Evolutionary conservation across 2,888 invertebrate genomes (phyloP), one percentile per base, ranked within the genome.

Genomic region (Diogma glabrata): DNA sequence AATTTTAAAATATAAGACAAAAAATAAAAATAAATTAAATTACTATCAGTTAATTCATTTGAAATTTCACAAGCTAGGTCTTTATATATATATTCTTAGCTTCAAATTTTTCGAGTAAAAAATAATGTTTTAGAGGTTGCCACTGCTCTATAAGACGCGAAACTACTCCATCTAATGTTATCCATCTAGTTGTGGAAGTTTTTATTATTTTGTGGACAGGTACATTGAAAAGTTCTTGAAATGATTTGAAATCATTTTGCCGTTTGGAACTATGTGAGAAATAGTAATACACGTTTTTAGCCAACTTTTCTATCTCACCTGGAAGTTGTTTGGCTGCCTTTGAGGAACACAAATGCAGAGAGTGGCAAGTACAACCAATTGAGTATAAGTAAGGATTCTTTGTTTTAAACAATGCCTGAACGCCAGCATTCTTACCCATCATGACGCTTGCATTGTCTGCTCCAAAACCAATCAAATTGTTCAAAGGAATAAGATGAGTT

Each of bases 131-230:
- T n/a, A 40, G 19, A 5, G 19, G 20, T 19, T 40, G 19, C 19
- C 19, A 40, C 10, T 40, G 40, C 12, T 40, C 40, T 19, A 19
- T n/a, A 19, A 40, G 6, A 5, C 40, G 10, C 6, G 12, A 40
- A 4, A 40, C 20, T 19, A 40, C 40, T 2, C 19, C 19, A 5
- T 40, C 40, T 40, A 40, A 40, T 19, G 19, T n/a, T 2, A 40
- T 19, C 40, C 40, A 19, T 40, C 40, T 38, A 38, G 61, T 62
- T 50, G 60, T 59, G 19, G 58, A 54, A 12, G 58, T 55, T 36
- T 57, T 57, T 9, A 64, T 48, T 20, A 63, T 53, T 57, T 61
- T 61, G 46, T 61, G 59, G 1, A 57, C 57, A 53, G 59, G 56
- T 6, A 58, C 52, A 47, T 60, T 43, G 12, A 57, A 56, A 53